Percentiles rank a stretch among this genome's conserved stretches.
phyloP scores from a whole-genome alignment of 2,888 invertebrate genomes.

The Rotaria macrura region DNA sequence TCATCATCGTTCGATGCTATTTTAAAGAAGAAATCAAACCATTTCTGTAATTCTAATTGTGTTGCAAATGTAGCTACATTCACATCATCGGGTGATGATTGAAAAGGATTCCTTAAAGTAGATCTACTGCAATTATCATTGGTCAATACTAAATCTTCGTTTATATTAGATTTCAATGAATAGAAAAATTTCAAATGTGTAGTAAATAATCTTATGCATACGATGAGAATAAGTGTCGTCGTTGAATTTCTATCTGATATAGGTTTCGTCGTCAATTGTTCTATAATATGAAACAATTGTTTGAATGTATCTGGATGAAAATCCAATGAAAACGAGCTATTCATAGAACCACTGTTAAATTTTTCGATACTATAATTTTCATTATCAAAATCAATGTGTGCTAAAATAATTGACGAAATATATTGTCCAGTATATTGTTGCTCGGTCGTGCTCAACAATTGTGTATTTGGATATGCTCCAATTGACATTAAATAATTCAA shows the following conservation, averaged over 20 bases:
- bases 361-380: not conserved
- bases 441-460: too few relatives aligned
- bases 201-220: not conserved
- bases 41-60: not conserved
- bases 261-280: not conserved
- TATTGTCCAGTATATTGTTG: not conserved
- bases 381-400: not conserved
- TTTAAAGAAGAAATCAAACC: not conserved
- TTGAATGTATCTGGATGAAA: not conserved
- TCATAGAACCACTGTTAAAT: too few relatives aligned
- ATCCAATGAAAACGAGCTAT: not conserved
- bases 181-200: not conserved
- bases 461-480: not conserved
- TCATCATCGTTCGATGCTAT: not conserved
- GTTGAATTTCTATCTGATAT: too few relatives aligned
- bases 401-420: not conserved
- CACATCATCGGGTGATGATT: too few relatives aligned
- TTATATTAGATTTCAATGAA: too few relatives aligned
- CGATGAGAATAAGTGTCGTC: not conserved
- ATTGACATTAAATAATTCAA: not conserved
- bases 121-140: too few relatives aligned
- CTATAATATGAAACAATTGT: not conserved
- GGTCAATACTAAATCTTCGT: too few relatives aligned
- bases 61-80: not conserved
- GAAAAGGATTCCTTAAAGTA: not conserved